phyloP scores from a whole-genome alignment of 2,888 invertebrate species.

The Agonopterix alstromeriana region DNA sequence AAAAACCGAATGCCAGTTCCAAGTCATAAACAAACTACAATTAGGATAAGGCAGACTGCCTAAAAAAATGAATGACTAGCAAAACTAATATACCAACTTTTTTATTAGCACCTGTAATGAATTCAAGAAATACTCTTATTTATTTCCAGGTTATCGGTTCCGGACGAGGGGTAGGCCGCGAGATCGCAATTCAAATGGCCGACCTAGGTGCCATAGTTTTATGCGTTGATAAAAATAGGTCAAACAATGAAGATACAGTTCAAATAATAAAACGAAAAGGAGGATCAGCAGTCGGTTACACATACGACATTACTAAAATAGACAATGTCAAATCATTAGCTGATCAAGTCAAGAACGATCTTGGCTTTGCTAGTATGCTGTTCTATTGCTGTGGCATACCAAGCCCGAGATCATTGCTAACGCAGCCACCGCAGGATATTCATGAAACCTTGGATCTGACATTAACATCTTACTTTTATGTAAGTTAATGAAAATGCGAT shows the following conservation, averaged over 20 bases:
- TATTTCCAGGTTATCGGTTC: conserved; percentile 80
- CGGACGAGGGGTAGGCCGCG: conserved; percentile 80
- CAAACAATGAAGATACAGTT: conserved; percentile 66
- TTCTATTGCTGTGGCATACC: conserved; percentile 80
- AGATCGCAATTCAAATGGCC: conserved; percentile 78
- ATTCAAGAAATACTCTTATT: too few relatives aligned
- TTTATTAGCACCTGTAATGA: too few relatives aligned
- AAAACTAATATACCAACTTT: too few relatives aligned
- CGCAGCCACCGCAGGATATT: conserved; percentile 69
- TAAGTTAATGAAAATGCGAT: conserved; percentile 26
- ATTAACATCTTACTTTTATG: conserved; percentile 80
- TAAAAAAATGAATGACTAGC: background rate
- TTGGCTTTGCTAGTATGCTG: conserved; percentile 78
- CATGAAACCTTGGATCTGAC: conserved; percentile 75
- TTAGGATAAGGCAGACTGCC: background rate
- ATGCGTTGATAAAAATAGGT: conserved; percentile 80
- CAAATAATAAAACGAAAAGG: conserved; percentile 58
- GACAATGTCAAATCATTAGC: conserved; percentile 65
- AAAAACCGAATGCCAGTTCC: too few relatives aligned
- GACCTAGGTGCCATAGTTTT: conserved; percentile 76
- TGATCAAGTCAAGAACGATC: conserved; percentile 58
- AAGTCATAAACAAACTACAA: too few relatives aligned
- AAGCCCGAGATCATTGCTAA: conserved; percentile 73
- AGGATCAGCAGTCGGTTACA: conserved; percentile 67
- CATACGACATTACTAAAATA: conserved; percentile 75